These are phyloP conservation scores for Cygnus buccinator DNA, from an alignment of 2,113 vertebrate genomes.

Conservation along the genomic window DNA sequence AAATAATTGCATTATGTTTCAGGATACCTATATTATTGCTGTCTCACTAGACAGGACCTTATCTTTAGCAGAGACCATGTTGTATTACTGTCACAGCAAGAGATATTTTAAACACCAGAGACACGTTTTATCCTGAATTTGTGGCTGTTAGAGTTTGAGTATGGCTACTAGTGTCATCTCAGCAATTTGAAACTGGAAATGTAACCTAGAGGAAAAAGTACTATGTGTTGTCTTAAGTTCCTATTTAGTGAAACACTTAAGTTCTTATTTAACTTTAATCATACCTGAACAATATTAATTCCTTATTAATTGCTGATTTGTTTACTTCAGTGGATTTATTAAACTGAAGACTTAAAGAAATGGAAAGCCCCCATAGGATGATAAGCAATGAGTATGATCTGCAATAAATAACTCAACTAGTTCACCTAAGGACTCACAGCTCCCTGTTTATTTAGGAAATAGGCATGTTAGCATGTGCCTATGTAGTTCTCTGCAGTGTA, in stretches of 20 bases:
- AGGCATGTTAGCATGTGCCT: background rate
- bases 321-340: conserved; percentile 43
- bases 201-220: background rate
- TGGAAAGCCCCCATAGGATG: background rate
- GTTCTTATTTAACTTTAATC: conserved; percentile 20
- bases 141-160: background rate
- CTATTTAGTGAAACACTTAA: background rate
- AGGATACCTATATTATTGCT: background rate
- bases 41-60: background rate
- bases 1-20: background rate
- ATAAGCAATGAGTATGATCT: background rate
- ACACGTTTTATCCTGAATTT: background rate
- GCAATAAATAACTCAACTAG: background rate
- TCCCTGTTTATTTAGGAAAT: background rate
- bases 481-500: background rate
- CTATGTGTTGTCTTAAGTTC: background rate
- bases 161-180: background rate
- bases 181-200: background rate
- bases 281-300: background rate
- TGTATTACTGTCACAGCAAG: background rate
- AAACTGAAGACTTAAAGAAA: conserved; percentile 29
- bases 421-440: background rate
- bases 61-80: background rate
- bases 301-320: conserved; percentile 18
- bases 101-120: background rate